Base-by-base conservation (phyloP, 1,140 invertebrate genomes). In the Zaprionus ghesquierei region DNA sequence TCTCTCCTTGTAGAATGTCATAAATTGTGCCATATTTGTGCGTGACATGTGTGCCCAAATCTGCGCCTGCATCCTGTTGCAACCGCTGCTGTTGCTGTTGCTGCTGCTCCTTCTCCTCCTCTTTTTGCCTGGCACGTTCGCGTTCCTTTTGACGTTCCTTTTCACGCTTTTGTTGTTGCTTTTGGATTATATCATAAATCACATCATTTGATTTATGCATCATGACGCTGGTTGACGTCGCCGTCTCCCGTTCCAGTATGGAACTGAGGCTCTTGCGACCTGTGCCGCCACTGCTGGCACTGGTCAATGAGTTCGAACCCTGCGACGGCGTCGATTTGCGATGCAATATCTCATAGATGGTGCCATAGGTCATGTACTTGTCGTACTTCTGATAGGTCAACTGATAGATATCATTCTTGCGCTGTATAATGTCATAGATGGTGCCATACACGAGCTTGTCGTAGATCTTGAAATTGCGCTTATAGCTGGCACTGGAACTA, bases 351-450 rank as follows among this genome's bases (percentile, higher is more conserved):
- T 92, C 91, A 60, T 92, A 92, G 49, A 92, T 92, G 49, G 91
- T 92, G 66, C 91, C 91, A 54, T 92, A 92, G 38, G 91, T 92
- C 91, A 92, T 92, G 35, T 92, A 92, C 38, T 92, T 92, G 59
- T 92, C 91, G 50, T 92, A 92, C 64, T 91, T 92, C 63, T 92
- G 86, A 73, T 84, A 87, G 15, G 79, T 85, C 38, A 86, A 22
- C 27, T 86, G 85, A 75, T 91, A 92, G 25, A 92, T 92, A 54
- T 92, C 91, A 10, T 91, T 91, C 33, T 92, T 92, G 22, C 87
- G 86, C 69, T 92, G 91, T 15, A 92, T 92, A 2, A 92, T 92
- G 44, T 92, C 91, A 66, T 92, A 92, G 53, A 92, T 92, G 46
- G 91, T 92, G 53, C 91, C 91, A 49, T 92, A 92, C 2, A 92